Base-by-base conservation (phyloP, 1,140 invertebrate genomes). In the Eumaeus atala region DNA sequence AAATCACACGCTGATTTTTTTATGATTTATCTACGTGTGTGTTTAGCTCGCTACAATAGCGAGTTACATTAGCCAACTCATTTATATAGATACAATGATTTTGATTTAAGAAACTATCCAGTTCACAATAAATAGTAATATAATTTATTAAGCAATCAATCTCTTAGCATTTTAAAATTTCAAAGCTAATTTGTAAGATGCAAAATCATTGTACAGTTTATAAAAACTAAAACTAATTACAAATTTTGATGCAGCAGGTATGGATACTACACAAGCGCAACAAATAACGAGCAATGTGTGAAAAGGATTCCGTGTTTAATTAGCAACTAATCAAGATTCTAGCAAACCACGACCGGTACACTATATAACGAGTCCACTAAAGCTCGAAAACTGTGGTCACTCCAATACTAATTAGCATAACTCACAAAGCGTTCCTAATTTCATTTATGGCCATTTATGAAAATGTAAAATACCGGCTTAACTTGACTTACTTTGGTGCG, bases 401-500 rank as follows among this genome's bases (percentile, higher is more conserved):
- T 84, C 82, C 77, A 73, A 77, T 76, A 77, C 77, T 84, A 87
- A 84, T 84, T 82, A 84, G 69, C 67, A 51, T 54, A 54, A 37
- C 21, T 28, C 21, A 28, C 21, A 28, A 28, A 28, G 21, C 21
- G 21, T 28, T 28, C 21, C 21, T 28, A 28, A 6, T 28, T 28
- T 28, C 21, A 28, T 28, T 28, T 28, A 44, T 16, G 40, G 40
- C 40, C 40, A 28, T 9, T 37, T 12, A 42, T 12, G 40, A 42
- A 40, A 53, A 53, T 53, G 51, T 28, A 48, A 28, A 53, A 33
- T 40, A 42, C 36, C 51, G 51, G 9, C 21, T 3, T 28, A 28
- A 21, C 21, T 63, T 65, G 62, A 89, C 88, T 89, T 87, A 94
- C 92, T 93, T 92, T 58, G 92, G 92, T 89, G 94, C 94, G 83